A percentile compares a stretch with the other conserved stretches of the same genome.
phyloP scores from a whole-genome alignment of 2,888 invertebrate species.

The Eilema depressum region DNA sequence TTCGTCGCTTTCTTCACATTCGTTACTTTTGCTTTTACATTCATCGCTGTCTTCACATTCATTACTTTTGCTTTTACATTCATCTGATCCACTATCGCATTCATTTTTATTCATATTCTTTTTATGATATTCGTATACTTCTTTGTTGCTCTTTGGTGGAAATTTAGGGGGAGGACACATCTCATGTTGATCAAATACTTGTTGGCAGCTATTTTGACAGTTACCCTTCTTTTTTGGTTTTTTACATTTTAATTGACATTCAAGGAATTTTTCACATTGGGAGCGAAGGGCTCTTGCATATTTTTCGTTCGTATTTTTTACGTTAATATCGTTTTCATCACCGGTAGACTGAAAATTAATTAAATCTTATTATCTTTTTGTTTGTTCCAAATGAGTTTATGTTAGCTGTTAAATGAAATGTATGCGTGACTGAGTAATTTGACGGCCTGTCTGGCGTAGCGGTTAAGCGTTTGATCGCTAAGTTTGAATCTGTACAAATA shows the following conservation, averaged over 20 bases:
- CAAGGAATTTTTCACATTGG: slow-evolving; percentile 43
- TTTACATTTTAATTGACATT: slow-evolving; percentile 12
- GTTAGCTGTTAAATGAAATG: too few species aligned
- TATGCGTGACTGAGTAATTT: too few species aligned
- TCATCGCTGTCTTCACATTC: slow-evolving; percentile 6
- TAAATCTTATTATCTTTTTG: not conserved
- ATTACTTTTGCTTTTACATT: slow-evolving; percentile 3
- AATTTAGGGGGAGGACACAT: not conserved
- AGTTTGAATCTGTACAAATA: too few species aligned
- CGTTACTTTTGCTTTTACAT: not conserved
- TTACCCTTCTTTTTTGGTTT: slow-evolving; percentile 1
- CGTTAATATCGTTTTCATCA: slow-evolving; percentile 27
- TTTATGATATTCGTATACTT: slow-evolving; percentile 4
- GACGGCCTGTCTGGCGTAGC: too few species aligned
- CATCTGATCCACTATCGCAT: not conserved
- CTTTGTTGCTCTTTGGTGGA: slow-evolving; percentile 4
- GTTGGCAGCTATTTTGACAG: slow-evolving; percentile 1
- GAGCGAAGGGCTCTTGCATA: slow-evolving; percentile 24
- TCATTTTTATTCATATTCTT: not conserved
- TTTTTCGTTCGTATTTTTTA: not conserved
- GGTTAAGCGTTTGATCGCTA: too few species aligned
- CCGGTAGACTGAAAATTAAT: slow-evolving; percentile 12
- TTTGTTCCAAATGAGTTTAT: not conserved
- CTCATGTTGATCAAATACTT: not conserved
- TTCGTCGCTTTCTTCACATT: not conserved